These are phyloP conservation scores for Clarias gariepinus DNA, from an alignment of 2,113 vertebrate species.

Conservation along the genomic window DNA sequence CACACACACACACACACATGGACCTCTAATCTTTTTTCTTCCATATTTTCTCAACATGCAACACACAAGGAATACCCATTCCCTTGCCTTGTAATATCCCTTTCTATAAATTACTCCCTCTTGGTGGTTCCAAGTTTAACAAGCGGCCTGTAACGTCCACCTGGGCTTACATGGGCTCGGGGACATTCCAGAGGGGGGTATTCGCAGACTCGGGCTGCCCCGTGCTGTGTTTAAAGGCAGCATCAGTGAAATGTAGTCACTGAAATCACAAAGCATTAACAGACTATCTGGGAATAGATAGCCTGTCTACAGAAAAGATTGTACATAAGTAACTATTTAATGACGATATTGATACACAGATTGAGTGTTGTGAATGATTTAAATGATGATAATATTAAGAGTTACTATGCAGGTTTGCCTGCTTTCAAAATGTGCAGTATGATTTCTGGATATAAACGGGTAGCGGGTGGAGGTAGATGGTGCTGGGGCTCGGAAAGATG, in stretches of 20 bases:
- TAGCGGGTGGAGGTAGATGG: constrained; percentile 39
- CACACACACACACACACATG: neutral
- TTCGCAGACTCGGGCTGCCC: neutral
- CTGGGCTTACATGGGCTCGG: neutral
- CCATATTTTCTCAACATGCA: neutral
- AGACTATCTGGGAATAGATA: neutral
- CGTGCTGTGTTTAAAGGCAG: neutral
- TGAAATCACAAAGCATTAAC: constrained; percentile 1
- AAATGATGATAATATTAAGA: constrained; percentile 13
- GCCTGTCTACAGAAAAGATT: constrained; percentile 8
- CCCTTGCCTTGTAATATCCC: neutral
- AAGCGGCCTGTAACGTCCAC: neutral
- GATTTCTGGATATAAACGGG: constrained; percentile 41
- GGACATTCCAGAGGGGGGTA: constrained; percentile 16
- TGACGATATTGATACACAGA: constrained; percentile 4
- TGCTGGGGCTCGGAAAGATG: constrained; percentile 61
- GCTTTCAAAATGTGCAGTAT: constrained; percentile 43
- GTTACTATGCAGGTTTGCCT: constrained; percentile 3
- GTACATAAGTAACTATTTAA: constrained; percentile 46
- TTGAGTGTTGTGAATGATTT: constrained; percentile 32
- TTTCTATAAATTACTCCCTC: neutral
- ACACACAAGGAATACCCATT: neutral
- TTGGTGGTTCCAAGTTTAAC: neutral
- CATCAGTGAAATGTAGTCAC: neutral
- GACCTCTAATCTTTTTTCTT: neutral